Conservation (phyloP, 2,888 invertebrate species). For the Nemotelus pantherinus region DNA sequence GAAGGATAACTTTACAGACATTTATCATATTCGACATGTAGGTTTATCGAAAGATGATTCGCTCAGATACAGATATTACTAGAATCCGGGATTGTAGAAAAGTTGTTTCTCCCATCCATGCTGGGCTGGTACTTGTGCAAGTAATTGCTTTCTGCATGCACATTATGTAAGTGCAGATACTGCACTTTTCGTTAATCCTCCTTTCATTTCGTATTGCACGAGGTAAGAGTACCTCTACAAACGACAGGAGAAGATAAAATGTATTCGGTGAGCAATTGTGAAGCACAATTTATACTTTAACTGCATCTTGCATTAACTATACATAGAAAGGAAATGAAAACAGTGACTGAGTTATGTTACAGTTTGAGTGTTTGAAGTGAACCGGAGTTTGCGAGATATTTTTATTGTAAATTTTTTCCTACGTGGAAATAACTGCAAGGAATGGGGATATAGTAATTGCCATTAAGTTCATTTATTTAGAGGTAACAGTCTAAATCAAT, state of each 20-base stretch:
- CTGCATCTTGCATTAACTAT: slow-evolving; percentile 1
- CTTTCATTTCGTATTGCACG: slow-evolving; percentile 37
- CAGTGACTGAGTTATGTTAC: background rate
- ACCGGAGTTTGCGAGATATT: no score
- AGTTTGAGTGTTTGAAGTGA: slow-evolving; percentile 1
- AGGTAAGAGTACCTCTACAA: slow-evolving; percentile 2
- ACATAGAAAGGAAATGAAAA: background rate
- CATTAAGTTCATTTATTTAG: no score
- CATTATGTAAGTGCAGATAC: slow-evolving; percentile 38
- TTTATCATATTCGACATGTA: slow-evolving; percentile 36
- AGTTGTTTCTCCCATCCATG: slow-evolving; percentile 1
- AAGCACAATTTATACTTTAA: slow-evolving; percentile 35
- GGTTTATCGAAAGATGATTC: slow-evolving; percentile 33
- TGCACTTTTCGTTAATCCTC: slow-evolving; percentile 41
- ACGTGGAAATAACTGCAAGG: no score
- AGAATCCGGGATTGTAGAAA: slow-evolving; percentile 17
- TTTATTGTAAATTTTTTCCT: no score
- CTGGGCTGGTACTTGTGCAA: slow-evolving; percentile 32
- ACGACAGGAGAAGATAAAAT: slow-evolving; percentile 31
- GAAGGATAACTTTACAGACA: slow-evolving; percentile 3
- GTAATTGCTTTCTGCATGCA: slow-evolving; percentile 43
- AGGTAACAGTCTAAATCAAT: no score
- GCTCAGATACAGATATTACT: slow-evolving; percentile 22
- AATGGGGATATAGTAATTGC: no score
- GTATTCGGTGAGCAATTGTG: slow-evolving; percentile 23